These are phyloP conservation scores for Axis porcinus DNA, from an alignment of 2,113 vertebrate genomes.

Conservation along the genomic window DNA sequence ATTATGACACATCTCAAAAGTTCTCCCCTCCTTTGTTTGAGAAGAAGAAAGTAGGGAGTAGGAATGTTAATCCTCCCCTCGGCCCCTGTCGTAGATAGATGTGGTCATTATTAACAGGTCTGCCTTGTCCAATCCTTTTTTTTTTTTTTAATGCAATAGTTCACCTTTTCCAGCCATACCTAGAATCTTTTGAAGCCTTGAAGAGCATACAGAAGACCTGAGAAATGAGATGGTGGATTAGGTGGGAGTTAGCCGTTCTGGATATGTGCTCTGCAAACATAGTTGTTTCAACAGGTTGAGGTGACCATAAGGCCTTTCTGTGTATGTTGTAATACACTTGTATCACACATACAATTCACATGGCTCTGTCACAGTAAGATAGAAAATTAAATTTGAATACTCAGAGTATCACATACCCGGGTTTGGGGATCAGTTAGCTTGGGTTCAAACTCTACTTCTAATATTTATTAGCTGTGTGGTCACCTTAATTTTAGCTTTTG, in stretches of 20 bases:
- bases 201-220: not conserved
- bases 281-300: not conserved
- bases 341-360: not conserved
- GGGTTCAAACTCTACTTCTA: not conserved
- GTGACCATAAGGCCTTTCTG: fast-evolving
- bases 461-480: not conserved
- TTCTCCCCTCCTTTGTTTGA: not conserved
- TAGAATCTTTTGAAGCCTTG: not conserved
- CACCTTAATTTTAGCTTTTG: not conserved
- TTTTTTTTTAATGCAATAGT: not conserved
- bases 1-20: not conserved
- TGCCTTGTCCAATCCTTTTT: not conserved
- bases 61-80: not conserved
- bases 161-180: not conserved
- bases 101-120: not conserved
- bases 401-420: not conserved
- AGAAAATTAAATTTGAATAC: not conserved
- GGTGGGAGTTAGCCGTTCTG: not conserved
- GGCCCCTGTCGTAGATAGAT: not conserved
- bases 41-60: not conserved
- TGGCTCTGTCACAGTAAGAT: not conserved
- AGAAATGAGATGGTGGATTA: not conserved
- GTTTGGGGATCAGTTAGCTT: not conserved
- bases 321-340: not conserved
- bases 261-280: not conserved